Conservation (phyloP, 2,888 invertebrate species). For the Microplitis deprimator region DNA sequence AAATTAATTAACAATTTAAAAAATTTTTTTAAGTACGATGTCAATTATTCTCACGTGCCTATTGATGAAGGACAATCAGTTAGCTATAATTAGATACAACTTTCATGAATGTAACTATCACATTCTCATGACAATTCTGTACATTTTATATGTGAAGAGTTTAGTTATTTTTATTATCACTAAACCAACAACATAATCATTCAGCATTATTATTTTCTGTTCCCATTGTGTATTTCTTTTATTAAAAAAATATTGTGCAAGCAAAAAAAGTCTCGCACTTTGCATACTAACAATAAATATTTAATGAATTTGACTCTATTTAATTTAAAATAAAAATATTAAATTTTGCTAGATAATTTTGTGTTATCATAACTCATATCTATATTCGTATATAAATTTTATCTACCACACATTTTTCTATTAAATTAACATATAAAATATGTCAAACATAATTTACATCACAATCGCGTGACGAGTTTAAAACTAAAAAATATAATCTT, state of each 20-base stretch:
- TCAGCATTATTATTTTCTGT: neutral
- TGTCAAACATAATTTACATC: slow-evolving; percentile 7
- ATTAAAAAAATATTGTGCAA: neutral
- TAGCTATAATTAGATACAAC: slow-evolving; percentile 20
- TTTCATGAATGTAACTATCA: slow-evolving; percentile 15
- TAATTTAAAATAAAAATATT: too few species aligned
- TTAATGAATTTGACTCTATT: neutral
- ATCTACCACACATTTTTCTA: slow-evolving; percentile 26
- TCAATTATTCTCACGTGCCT: slow-evolving; percentile 57
- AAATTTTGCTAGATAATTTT: neutral
- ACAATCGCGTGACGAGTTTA: slow-evolving; percentile 45
- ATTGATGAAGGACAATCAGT: slow-evolving; percentile 45
- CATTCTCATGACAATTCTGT: slow-evolving; percentile 22
- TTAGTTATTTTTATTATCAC: slow-evolving; percentile 16
- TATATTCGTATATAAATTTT: slow-evolving; percentile 21
- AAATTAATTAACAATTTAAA: slow-evolving; percentile 7
- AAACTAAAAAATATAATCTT: slow-evolving; percentile 24
- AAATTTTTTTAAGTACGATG: neutral
- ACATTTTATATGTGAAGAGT: neutral
- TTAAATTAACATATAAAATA: slow-evolving; percentile 2
- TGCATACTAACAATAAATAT: neutral
- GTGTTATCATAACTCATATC: neutral
- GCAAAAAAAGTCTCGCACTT: neutral
- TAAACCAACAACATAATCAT: slow-evolving; percentile 20
- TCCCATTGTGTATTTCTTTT: neutral